These are phyloP conservation scores for Macheiramphus alcinus DNA, from an alignment of 2,113 vertebrate species.

Conservation along the genomic window DNA sequence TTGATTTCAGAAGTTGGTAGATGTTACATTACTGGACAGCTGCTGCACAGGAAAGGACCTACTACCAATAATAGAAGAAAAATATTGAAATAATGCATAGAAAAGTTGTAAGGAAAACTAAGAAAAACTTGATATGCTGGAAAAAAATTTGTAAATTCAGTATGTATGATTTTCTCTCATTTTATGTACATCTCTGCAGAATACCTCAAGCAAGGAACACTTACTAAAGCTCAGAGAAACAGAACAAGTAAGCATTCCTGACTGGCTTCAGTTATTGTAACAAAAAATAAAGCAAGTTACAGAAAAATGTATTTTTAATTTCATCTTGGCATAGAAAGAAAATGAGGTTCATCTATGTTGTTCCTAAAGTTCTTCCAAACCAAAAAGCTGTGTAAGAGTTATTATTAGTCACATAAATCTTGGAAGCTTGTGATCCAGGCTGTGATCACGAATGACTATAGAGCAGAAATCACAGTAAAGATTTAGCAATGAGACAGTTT, in stretches of 20 bases:
- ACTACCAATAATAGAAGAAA: not conserved
- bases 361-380: not conserved
- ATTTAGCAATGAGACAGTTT: not conserved
- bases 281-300: not conserved
- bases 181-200: not conserved
- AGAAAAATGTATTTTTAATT: slow-evolving; percentile 11
- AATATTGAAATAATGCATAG: not conserved
- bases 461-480: not conserved
- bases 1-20: not conserved
- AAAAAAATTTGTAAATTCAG: not conserved
- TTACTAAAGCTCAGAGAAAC: not conserved
- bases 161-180: not conserved
- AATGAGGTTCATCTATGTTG: not conserved
- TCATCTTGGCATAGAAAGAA: slow-evolving; percentile 1
- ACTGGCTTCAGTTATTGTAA: not conserved
- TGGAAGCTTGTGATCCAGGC: not conserved
- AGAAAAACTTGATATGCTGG: not conserved
- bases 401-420: slow-evolving; percentile 18
- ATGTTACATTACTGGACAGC: not conserved
- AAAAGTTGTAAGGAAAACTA: not conserved
- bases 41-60: not conserved
- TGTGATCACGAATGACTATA: not conserved
- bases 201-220: not conserved
- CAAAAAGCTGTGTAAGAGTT: not conserved
- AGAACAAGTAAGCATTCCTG: not conserved